Evolutionary conservation across 2,888 invertebrate species (phyloP), one percentile per base, ranked within the genome.

Genomic region (Xestia c-nigrum): DNA sequence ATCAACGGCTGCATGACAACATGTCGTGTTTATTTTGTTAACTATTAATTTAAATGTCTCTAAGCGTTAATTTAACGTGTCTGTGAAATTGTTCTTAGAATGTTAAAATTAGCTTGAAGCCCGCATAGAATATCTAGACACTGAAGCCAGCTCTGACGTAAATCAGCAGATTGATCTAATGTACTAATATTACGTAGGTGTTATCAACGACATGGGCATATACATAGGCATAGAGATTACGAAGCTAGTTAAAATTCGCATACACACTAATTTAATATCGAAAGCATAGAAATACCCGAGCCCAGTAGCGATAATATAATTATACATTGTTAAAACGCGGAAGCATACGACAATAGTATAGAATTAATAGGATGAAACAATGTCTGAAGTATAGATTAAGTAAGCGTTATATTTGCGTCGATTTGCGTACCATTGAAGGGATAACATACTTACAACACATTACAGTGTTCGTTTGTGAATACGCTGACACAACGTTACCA

Each of bases 261-360:
- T 96, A 96, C 96, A 96, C 95, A 96, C 96, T 96, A 96, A 94
- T 94, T 95, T 94, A 95, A 96, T 96, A 96, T 96, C 93, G 95
- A 96, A 96, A 96, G 96, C 96, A 96, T 95, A 96, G 96, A 95
- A 94, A 95, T 95, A 96, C 96, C 96, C 96, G 96, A 96, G 96
- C 96, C 96, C 96, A 95, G 92, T 96, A 96, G 96, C 96, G 95
- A 93, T 91, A 93, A 94, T 93, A 92, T 91, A 91, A 87, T 92
- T 91, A 92, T 92, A 95, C 94, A 95, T 94, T 94, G 93, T 95
- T 95, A 94, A 93, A 95, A 95, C 95, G 96, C 96, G 94, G 93
- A 96, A 96, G 96, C 96, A 95, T 93, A 96, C 96, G 95, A 95
- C 95, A 95, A 94, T 92, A 95, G 94, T 94, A 95, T 93, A 96